Evolutionary conservation across 1,140 invertebrate species (phyloP).

Genomic region (Drosophila quadrilineata): DNA sequence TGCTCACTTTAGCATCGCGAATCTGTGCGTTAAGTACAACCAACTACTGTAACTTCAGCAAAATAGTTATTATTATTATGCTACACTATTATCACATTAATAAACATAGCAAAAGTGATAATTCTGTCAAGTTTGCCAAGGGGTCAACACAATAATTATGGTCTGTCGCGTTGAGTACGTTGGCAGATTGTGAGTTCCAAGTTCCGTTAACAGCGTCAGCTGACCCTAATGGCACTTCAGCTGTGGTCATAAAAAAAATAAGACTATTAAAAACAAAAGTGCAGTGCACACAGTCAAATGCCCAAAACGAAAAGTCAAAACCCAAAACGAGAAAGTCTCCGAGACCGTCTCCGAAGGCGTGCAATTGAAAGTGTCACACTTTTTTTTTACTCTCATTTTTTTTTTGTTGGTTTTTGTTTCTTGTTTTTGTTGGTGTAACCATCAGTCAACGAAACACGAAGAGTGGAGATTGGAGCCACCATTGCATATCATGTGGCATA

Average conservation of each 20-base stretch:
- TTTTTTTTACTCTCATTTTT: constrained; percentile 37
- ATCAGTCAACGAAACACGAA: constrained; percentile 35
- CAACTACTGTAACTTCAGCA: too few species aligned
- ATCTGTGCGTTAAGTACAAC: too few species aligned
- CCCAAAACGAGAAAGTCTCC: constrained; percentile 60
- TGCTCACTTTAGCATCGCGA: too few species aligned
- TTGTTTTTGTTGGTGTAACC: constrained; percentile 53
- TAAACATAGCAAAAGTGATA: too few species aligned
- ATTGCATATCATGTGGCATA: constrained; percentile 8
- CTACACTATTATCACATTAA: too few species aligned
- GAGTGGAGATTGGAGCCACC: constrained; percentile 6
- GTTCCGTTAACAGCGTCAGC: constrained; percentile 59
- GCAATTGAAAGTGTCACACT: constrained; percentile 67
- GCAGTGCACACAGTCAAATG: constrained; percentile 32
- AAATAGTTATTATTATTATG: too few species aligned
- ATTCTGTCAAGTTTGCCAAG: too few species aligned
- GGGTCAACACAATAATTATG: too few species aligned
- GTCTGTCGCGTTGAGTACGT: constrained; percentile 14
- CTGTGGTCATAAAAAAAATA: constrained; percentile 65
- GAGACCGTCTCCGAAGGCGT: constrained; percentile 44
- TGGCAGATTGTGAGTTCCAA: constrained; percentile 27
- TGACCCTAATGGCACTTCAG: constrained; percentile 75
- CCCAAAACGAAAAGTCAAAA: constrained; percentile 8
- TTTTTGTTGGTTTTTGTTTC: constrained; percentile 31
- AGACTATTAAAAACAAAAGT: constrained; percentile 49